Percentiles rank a stretch among this genome's conserved stretches.
phyloP scores from a whole-genome alignment of 2,113 vertebrate genomes.

The Rhinogobius similis region DNA sequence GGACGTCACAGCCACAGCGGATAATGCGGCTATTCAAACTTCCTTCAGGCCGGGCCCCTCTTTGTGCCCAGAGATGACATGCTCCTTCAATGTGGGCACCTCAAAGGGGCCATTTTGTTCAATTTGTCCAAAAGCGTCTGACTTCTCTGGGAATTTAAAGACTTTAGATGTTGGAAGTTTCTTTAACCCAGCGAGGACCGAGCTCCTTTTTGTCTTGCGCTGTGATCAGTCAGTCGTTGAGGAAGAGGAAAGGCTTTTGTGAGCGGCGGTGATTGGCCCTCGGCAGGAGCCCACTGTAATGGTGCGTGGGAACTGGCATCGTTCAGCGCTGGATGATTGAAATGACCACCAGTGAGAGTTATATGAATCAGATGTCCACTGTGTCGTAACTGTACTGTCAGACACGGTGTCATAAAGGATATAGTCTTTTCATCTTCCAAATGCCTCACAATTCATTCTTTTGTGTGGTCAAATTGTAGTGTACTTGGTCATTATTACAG shows the following conservation, averaged over 20 bases:
- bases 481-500: background rate
- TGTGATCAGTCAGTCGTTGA: constrained; percentile 68
- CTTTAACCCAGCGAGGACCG: constrained; percentile 71
- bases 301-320: background rate
- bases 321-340: background rate
- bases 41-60: constrained; percentile 73
- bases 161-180: constrained; percentile 77
- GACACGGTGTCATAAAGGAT: background rate
- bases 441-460: background rate
- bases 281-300: constrained; percentile 36
- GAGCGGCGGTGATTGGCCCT: constrained; percentile 41
- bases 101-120: constrained; percentile 81
- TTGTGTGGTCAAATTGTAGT: background rate
- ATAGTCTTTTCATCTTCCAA: background rate
- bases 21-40: constrained; percentile 80
- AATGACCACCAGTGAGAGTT: constrained; percentile 5
- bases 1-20: constrained; percentile 66
- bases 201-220: constrained; percentile 56
- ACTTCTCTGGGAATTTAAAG: constrained; percentile 82
- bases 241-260: constrained; percentile 41
- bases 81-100: constrained; percentile 70
- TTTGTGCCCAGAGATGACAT: constrained; percentile 75
- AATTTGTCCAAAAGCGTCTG: constrained; percentile 82
- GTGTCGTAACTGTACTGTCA: background rate
- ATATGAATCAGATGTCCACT: constrained; percentile 1